phyloP scores from a whole-genome alignment of 2,888 invertebrate species.

The Argynnis bischoffii region DNA sequence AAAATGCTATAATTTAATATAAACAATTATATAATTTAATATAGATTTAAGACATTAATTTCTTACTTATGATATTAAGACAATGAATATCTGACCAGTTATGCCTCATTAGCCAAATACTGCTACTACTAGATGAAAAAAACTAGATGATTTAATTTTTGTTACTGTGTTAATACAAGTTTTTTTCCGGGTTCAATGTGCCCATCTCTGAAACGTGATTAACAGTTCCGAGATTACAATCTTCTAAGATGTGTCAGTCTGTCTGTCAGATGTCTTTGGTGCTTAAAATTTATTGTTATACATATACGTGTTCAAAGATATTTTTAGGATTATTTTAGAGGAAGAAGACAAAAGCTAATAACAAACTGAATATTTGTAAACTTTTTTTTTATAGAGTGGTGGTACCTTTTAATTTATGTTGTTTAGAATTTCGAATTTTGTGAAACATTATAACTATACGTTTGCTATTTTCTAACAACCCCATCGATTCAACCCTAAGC shows the following conservation, averaged over 20 bases:
- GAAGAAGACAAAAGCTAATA: neutral
- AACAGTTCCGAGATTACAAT: conserved; percentile 32
- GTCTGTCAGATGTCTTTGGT: conserved; percentile 22
- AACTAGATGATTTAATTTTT: neutral
- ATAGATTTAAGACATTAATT: too few species aligned
- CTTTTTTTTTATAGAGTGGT: too few species aligned
- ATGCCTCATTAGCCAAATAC: too few species aligned
- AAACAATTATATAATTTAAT: too few species aligned
- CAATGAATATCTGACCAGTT: too few species aligned
- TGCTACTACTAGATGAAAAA: too few species aligned
- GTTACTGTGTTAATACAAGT: neutral
- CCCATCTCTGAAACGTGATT: conserved; percentile 25
- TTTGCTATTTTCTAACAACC: conserved; percentile 20
- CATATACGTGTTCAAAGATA: conserved; percentile 6
- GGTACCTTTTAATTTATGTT: too few species aligned
- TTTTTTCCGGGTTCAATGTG: conserved; percentile 19
- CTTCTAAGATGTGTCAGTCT: conserved; percentile 31
- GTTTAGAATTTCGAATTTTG: neutral
- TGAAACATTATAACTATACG: conserved; percentile 5
- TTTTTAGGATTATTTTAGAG: conserved; percentile 23
- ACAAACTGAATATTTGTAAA: neutral
- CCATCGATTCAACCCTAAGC: conserved; percentile 31
- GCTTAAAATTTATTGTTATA: conserved; percentile 27
- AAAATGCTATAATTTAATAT: conserved; percentile 49
- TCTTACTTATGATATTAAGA: too few species aligned